Percentiles rank a stretch among this genome's conserved stretches.
These are phyloP conservation scores for Parascotia fuliginaria DNA, from an alignment of 2,888 invertebrate genomes.

Conservation along the genomic window DNA sequence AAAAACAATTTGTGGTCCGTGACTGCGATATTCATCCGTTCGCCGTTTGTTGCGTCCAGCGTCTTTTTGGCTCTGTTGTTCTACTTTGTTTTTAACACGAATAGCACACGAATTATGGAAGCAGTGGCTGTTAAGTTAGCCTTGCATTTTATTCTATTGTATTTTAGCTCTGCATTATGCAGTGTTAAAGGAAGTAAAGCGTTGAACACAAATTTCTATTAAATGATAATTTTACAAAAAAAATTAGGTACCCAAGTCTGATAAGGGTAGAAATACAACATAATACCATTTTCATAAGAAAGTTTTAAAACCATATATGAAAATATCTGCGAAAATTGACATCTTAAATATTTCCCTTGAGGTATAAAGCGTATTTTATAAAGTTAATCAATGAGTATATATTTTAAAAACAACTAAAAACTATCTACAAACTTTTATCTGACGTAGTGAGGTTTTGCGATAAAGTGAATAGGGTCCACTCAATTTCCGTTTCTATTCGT, in stretches of 20 bases:
- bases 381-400: conserved; percentile 3
- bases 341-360: background rate
- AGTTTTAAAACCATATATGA: too few relatives aligned
- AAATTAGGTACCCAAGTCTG: too few relatives aligned
- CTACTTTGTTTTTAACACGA: conserved; percentile 29
- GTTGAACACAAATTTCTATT: background rate
- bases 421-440: conserved; percentile 39
- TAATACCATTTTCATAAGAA: too few relatives aligned
- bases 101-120: conserved; percentile 26
- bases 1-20: conserved; percentile 83
- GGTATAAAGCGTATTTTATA: background rate
- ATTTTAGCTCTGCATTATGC: background rate
- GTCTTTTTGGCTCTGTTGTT: conserved; percentile 18
- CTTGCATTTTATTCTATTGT: conserved; percentile 5
- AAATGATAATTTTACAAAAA: too few relatives aligned
- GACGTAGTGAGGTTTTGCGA: conserved; percentile 33
- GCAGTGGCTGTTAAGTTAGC: conserved; percentile 15
- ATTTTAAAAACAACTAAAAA: conserved; percentile 21
- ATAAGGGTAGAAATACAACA: too few relatives aligned
- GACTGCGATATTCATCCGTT: conserved; percentile 53
- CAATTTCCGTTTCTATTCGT: conserved; percentile 62
- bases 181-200: background rate
- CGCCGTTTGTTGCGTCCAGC: conserved; percentile 24
- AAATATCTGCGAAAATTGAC: background rate
- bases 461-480: conserved; percentile 66